Percentiles rank a stretch among this genome's conserved stretches.
phyloP scores from a whole-genome alignment of 2,888 invertebrate genomes.

The Agrotis segetum region DNA sequence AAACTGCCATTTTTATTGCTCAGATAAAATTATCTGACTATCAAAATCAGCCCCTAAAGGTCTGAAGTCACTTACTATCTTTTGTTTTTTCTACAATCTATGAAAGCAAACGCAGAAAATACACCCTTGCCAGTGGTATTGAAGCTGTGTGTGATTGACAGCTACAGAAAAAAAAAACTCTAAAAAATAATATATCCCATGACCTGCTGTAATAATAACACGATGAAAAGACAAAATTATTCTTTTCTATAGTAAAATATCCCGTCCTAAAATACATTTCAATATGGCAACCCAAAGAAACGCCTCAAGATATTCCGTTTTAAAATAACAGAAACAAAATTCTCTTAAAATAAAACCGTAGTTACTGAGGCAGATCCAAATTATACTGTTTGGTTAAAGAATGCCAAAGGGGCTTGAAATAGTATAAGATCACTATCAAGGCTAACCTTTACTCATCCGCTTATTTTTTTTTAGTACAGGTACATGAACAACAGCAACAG shows the following conservation, averaged over 20 bases:
- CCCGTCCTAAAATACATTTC: conserved; percentile 26
- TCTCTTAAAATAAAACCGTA: conserved; percentile 40
- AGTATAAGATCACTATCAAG: conserved; percentile 7
- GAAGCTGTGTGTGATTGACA: not conserved
- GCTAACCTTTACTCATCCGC: not conserved
- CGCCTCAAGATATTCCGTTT: conserved; percentile 46
- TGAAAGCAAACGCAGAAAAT: not conserved
- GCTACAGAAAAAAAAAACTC: no score
- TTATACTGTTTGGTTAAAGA: conserved; percentile 59
- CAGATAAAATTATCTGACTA: no score
- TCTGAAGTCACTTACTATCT: no score
- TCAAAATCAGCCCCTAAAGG: no score
- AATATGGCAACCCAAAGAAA: conserved; percentile 5
- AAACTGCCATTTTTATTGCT: no score
- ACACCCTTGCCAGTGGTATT: not conserved
- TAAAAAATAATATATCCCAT: no score
- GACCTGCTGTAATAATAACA: not conserved
- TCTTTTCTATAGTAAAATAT: conserved; percentile 2
- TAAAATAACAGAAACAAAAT: conserved; percentile 49
- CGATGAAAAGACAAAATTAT: conserved; percentile 1
- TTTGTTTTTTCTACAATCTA: not conserved
- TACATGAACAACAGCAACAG: not conserved
- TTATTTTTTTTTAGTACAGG: not conserved
- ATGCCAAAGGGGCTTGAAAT: conserved; percentile 59
- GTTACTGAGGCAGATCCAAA: conserved; percentile 42